Evolutionary conservation across 2,113 vertebrate species (phyloP).

Genomic region (Calonectris borealis): DNA sequence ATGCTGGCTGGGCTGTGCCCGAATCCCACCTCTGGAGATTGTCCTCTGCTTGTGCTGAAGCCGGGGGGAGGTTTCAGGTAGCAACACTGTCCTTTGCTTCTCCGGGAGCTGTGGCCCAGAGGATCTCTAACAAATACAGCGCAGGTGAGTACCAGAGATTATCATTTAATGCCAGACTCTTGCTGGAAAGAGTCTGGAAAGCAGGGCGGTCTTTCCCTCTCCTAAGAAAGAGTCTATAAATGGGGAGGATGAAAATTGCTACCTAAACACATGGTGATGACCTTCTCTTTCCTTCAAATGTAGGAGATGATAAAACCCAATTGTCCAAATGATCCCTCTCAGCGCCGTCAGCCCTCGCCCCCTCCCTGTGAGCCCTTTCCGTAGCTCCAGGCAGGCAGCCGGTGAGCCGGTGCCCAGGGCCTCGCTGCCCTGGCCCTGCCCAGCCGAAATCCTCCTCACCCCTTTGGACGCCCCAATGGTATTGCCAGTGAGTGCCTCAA

Average conservation of each 20-base stretch:
- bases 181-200: background rate
- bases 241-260: background rate
- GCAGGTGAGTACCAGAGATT: background rate
- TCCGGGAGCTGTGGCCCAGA: background rate
- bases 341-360: fast-evolving
- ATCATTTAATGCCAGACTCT: background rate
- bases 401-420: background rate
- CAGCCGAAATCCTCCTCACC: background rate
- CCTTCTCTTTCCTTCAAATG: background rate
- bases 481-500: background rate
- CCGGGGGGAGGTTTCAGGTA: background rate
- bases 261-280: background rate
- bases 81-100: background rate
- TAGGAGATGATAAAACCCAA: background rate
- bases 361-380: background rate
- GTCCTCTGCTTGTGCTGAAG: background rate
- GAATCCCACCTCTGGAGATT: background rate
- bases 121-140: background rate
- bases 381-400: fast-evolving
- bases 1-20: background rate
- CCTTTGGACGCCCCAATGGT: background rate
- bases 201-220: background rate
- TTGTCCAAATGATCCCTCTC: background rate
- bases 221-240: background rate
- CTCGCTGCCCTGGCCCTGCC: background rate